These are phyloP conservation scores for Pheosia tremula DNA, from an alignment of 2,888 invertebrate species.

Conservation along the genomic window DNA sequence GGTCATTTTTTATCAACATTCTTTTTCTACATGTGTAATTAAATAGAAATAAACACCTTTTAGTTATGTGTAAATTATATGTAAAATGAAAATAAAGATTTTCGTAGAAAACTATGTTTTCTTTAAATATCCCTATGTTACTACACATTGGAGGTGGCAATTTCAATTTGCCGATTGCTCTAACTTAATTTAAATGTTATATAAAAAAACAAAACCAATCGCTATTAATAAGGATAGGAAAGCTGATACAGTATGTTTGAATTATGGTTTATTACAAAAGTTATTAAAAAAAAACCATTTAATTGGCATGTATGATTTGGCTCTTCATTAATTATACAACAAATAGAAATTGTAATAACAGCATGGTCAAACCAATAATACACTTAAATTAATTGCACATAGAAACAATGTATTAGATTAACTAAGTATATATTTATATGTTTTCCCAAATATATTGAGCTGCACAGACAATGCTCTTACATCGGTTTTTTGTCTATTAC, in stretches of 20 bases:
- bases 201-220: background rate
- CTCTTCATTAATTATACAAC: too few relatives aligned
- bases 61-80: conserved; percentile 73
- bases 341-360: background rate
- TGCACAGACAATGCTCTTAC: conserved; percentile 89
- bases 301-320: too few relatives aligned
- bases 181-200: background rate
- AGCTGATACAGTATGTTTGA: background rate
- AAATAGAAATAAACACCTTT: conserved; percentile 56
- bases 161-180: background rate
- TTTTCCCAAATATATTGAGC: conserved; percentile 86
- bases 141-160: conserved; percentile 14
- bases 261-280: too few relatives aligned
- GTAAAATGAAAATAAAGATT: conserved; percentile 80
- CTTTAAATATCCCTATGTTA: conserved; percentile 42
- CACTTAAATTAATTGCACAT: background rate
- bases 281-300: too few relatives aligned
- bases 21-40: conserved; percentile 71
- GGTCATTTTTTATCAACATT: conserved; percentile 50
- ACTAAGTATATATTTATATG: conserved; percentile 86
- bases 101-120: conserved; percentile 70
- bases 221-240: background rate
- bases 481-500: conserved; percentile 89
- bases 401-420: conserved; percentile 53
- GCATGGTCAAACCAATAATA: background rate